These are phyloP conservation scores for Sipha maydis DNA, from an alignment of 2,888 invertebrate genomes.

Conservation along the genomic window DNA sequence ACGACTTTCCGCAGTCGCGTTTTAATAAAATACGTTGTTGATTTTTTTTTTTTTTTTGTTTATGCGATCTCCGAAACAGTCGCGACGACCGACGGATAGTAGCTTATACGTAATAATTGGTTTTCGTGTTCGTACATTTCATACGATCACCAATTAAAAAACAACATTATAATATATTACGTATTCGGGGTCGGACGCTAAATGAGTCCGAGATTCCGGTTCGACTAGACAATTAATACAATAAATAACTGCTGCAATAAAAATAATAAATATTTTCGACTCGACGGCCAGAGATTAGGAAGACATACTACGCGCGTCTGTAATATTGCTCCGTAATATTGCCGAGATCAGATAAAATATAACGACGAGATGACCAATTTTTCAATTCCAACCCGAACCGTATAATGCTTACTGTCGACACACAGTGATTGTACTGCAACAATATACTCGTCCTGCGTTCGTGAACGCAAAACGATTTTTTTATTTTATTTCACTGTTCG, in stretches of 20 bases:
- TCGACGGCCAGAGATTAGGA: slow-evolving; percentile 22
- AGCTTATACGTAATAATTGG: not conserved
- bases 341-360: slow-evolving; percentile 29
- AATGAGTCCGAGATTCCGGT: slow-evolving; percentile 16
- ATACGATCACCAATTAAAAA: not conserved
- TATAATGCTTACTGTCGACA: not conserved
- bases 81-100: no score
- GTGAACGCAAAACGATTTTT: not conserved
- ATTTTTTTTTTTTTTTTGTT: no score
- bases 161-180: not conserved
- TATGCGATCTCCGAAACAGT: no score
- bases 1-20: no score
- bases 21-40: no score
- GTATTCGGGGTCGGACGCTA: not conserved
- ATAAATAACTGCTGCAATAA: slow-evolving; percentile 24
- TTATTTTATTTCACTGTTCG: not conserved
- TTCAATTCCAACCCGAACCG: not conserved
- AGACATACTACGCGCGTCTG: slow-evolving; percentile 15
- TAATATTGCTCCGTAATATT: slow-evolving; percentile 20
- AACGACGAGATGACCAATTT: slow-evolving; percentile 24
- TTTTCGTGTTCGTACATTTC: no score
- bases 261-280: slow-evolving; percentile 29
- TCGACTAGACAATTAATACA: not conserved
- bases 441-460: no score
- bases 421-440: not conserved